Evolutionary conservation across 2,888 invertebrate genomes (phyloP).

Genomic region (Lasioglossum marginatum): DNA sequence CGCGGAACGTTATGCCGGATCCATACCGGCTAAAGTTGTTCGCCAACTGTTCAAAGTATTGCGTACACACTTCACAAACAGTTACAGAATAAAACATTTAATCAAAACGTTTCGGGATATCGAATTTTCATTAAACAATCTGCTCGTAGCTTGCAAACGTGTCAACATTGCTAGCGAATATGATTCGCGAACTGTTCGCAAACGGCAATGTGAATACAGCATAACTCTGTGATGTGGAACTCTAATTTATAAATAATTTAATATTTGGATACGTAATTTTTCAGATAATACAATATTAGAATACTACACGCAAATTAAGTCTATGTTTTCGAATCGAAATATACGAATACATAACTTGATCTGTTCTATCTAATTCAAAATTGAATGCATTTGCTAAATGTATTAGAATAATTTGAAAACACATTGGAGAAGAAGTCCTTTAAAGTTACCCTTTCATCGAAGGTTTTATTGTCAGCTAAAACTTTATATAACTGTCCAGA

Average conservation of each 20-base stretch:
- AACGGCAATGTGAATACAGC: not conserved
- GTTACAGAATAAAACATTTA: not conserved
- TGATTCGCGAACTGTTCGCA: not conserved
- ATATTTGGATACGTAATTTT: not conserved
- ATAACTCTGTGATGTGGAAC: not conserved
- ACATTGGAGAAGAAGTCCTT: not conserved
- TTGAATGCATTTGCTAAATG: not conserved
- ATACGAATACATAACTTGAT: not conserved
- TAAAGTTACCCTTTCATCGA: not conserved
- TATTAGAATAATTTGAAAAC: not conserved
- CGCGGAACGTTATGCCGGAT: not conserved
- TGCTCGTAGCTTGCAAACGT: not conserved
- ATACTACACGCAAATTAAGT: not conserved
- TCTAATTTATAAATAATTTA: not conserved
- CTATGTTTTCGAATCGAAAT: not conserved
- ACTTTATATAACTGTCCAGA: not conserved
- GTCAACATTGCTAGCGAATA: not conserved
- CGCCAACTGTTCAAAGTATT: too few relatives aligned
- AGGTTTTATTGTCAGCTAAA: not conserved
- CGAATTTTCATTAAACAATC: not conserved
- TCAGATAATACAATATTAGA: not conserved
- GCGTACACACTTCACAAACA: not conserved
- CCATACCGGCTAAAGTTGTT: not conserved
- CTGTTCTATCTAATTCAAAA: not conserved
- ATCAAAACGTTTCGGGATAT: not conserved